Evolutionary conservation across 1,140 invertebrate species (phyloP).

Genomic region (Bicyclus anynana): DNA sequence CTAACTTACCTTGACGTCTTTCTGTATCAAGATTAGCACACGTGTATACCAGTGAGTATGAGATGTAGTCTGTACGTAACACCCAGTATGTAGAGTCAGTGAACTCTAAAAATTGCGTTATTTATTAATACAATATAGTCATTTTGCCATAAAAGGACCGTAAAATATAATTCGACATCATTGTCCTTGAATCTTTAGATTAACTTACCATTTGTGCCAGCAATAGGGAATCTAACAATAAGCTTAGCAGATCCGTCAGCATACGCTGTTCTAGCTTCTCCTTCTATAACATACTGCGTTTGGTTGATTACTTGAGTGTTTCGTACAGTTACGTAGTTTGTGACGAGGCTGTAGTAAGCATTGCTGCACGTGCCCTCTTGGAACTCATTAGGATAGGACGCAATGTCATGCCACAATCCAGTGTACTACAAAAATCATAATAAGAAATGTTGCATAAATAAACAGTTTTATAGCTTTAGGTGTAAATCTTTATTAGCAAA

Average conservation of each 20-base stretch:
- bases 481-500: too few species aligned
- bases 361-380: slow-evolving; percentile 49
- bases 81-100: slow-evolving; percentile 64
- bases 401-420: slow-evolving; percentile 55
- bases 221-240: slow-evolving; percentile 48
- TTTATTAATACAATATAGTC: too few species aligned
- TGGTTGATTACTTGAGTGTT: slow-evolving; percentile 53
- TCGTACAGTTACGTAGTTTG: slow-evolving; percentile 31
- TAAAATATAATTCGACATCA: too few species aligned
- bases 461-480: too few species aligned
- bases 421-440: slow-evolving; percentile 5
- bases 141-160: too few species aligned
- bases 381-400: slow-evolving; percentile 45
- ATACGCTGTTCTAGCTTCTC: slow-evolving; percentile 27
- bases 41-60: slow-evolving; percentile 55
- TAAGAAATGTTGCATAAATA: not conserved
- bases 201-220: slow-evolving; percentile 42
- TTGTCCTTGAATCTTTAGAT: too few species aligned
- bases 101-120: too few species aligned
- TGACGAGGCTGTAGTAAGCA: slow-evolving; percentile 32
- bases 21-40: slow-evolving; percentile 44
- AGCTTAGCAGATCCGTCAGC: slow-evolving; percentile 45
- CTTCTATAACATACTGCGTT: slow-evolving; percentile 37
- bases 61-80: slow-evolving; percentile 54
- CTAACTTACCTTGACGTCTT: slow-evolving; percentile 37